Evolutionary conservation across 1,140 invertebrate genomes (phyloP), one percentile per base, ranked within the genome.

Genomic region (Frieseomelitta varia): DNA sequence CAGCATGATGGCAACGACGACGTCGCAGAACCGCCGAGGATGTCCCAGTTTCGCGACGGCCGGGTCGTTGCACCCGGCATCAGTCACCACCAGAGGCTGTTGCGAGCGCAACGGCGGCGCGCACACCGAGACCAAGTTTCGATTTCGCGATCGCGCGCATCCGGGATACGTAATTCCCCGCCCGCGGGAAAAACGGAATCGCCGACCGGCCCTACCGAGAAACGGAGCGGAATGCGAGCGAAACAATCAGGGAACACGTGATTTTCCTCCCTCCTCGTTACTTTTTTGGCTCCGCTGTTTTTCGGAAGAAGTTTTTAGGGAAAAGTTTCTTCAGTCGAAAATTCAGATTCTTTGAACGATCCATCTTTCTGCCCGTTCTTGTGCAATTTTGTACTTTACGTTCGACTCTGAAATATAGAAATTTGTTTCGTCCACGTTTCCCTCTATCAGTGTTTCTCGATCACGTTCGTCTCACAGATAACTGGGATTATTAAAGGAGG

Each of bases 91-190:
- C 39, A 47, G 58, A 61, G 24, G 58, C 24, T 61, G 12, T 65
- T 17, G n/a, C 63, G n/a, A 27, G 63, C 63, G n/a, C 61, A 58
- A 69, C 77, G 75, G 75, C 56, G 21, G 11, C 69, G 24, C 39
- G 19, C 61, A 39, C 30, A 14, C 27, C 55, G 47, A 47, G 39
- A 55, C 58, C 17, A 69, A 85, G 56, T 87, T 89, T 88, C 87
- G 86, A 89, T 88, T 88, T 88, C 87, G 87, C 84, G 87, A 85
- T 88, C 85, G 82, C 78, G 74, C 69, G 61, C 85, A 88, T 88
- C 87, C 87, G 85, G 78, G 85, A 87, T 83, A 83, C 75, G 82
- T 79, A 51, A 71, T 34, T 83, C 17, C 51, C 6, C 39, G 69
- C 1, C n/a, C 14, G 68, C 55, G 30, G n/a, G 71, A 65, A 81